Conservation (phyloP, 2,888 invertebrate genomes). For the Pterostichus niger region DNA sequence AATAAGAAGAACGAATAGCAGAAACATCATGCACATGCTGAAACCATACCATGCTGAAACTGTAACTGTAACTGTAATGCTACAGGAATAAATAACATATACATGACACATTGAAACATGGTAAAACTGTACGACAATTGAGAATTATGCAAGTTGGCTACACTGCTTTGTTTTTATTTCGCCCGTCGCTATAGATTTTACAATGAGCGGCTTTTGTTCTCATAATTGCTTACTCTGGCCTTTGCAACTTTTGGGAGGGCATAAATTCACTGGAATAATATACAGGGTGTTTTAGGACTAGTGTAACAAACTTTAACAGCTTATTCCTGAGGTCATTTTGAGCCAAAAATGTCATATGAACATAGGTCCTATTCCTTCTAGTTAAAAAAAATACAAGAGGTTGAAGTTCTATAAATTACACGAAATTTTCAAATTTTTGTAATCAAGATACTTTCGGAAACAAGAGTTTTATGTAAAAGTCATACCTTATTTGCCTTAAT, state of each 20-base stretch:
- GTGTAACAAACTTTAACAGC: too few species aligned
- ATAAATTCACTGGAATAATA: too few species aligned
- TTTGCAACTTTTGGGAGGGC: not conserved
- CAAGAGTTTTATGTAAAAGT: too few species aligned
- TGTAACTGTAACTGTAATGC: not conserved
- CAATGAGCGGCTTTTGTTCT: constrained; percentile 45
- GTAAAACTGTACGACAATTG: constrained; percentile 54
- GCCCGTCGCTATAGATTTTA: not conserved
- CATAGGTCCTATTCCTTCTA: too few species aligned
- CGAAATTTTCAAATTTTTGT: too few species aligned
- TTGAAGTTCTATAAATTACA: too few species aligned
- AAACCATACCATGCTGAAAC: constrained; percentile 27
- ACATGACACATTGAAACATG: constrained; percentile 28
- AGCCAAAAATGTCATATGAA: too few species aligned
- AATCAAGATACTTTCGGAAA: too few species aligned
- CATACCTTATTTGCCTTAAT: too few species aligned
- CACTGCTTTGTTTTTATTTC: constrained; percentile 30
- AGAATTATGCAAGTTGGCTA: constrained; percentile 57
- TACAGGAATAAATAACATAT: not conserved
- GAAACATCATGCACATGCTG: not conserved
- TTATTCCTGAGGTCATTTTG: too few species aligned
- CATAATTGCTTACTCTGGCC: constrained; percentile 19
- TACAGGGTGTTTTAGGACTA: too few species aligned
- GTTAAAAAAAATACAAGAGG: too few species aligned
- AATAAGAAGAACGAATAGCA: not conserved